Conservation (phyloP, 2,113 vertebrate genomes). For the Apodemus speciosus region DNA sequence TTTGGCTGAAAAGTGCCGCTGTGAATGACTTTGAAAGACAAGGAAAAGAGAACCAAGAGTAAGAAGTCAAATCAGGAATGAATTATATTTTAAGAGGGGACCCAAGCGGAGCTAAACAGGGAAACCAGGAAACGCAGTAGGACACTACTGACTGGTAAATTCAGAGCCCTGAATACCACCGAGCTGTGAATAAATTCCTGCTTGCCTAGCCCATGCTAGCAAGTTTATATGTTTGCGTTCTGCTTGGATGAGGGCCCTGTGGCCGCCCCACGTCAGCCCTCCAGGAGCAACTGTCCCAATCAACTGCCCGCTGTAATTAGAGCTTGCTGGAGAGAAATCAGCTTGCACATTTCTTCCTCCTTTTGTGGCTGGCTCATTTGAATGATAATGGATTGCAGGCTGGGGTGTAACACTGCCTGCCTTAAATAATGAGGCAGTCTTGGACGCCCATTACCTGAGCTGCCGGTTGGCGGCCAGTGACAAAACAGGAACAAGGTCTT, state of each 20-base stretch:
- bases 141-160: constrained; percentile 1
- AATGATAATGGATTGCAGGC: constrained; percentile 69
- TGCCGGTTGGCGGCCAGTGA: background rate
- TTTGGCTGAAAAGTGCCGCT: background rate
- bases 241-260: constrained; percentile 21
- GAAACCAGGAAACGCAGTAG: background rate
- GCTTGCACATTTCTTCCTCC: constrained; percentile 61
- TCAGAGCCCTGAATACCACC: background rate
- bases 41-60: constrained; percentile 19
- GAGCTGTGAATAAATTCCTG: constrained; percentile 54
- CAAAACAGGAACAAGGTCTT: constrained; percentile 29
- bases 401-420: background rate
- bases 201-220: constrained; percentile 36
- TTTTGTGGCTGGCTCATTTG: constrained; percentile 69
- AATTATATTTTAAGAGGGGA: background rate
- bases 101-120: background rate
- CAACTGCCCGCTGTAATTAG: constrained; percentile 41
- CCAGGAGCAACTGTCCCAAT: constrained; percentile 61
- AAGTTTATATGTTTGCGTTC: constrained; percentile 56
- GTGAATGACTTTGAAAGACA: constrained; percentile 2
- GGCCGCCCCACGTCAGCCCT: constrained; percentile 36
- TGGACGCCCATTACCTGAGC: constrained; percentile 42
- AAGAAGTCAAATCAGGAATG: constrained; percentile 23
- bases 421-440: constrained; percentile 65
- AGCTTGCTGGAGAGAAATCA: constrained; percentile 55